A percentile compares a stretch with the other conserved stretches of the same genome.
Conservation (phyloP, 2,888 invertebrate genomes). For the Argyresthia goedartella region DNA sequence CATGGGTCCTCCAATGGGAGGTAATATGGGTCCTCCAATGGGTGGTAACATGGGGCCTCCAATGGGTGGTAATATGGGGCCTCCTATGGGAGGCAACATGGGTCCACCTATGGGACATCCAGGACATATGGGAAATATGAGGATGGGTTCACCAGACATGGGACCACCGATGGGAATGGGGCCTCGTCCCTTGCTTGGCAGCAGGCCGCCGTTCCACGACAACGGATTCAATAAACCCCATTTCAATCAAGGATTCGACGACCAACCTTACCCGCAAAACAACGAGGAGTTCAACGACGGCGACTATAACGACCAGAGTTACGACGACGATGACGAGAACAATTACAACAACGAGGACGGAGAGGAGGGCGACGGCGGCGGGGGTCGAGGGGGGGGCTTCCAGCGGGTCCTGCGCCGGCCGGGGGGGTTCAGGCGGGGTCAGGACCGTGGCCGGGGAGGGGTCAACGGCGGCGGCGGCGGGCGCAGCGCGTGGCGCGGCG, state of each 20-base stretch:
- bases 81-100: constrained; percentile 30
- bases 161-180: constrained; percentile 29
- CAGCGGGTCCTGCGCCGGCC: constrained; percentile 37
- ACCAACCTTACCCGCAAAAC: constrained; percentile 40
- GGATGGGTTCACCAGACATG: constrained; percentile 20
- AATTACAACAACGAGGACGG: constrained; percentile 43
- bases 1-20: constrained; percentile 25
- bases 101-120: constrained; percentile 28
- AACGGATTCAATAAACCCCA: constrained; percentile 53
- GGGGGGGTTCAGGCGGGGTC: constrained; percentile 35
- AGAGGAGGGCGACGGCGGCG: constrained; percentile 39
- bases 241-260: constrained; percentile 41
- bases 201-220: constrained; percentile 38
- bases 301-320: constrained; percentile 34
- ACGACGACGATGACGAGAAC: constrained; percentile 16
- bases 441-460: constrained; percentile 42
- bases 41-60: constrained; percentile 21
- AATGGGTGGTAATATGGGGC: constrained; percentile 25
- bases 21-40: constrained; percentile 19
- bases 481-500: constrained; percentile 20
- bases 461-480: constrained; percentile 37
- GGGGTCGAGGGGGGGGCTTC: constrained; percentile 28
- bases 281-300: constrained; percentile 40
- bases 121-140: not conserved
- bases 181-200: too few relatives aligned